These are phyloP conservation scores for Tigriopus japonicus DNA, from an alignment of 1,140 invertebrate species.

Conservation along the genomic window DNA sequence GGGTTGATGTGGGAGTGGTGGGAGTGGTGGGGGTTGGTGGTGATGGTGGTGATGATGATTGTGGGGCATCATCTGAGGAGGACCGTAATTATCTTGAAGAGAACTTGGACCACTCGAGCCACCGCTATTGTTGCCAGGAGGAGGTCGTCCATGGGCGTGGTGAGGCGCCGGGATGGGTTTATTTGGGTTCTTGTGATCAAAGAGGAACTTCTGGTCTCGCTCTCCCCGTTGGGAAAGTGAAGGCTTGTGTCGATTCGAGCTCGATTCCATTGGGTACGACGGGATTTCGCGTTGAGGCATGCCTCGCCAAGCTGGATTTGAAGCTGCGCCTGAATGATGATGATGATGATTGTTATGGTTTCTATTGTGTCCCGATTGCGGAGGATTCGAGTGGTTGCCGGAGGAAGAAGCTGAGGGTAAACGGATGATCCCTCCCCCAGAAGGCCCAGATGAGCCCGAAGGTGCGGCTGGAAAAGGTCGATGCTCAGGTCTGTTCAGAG, in stretches of 20 bases:
- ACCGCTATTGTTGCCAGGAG: background rate
- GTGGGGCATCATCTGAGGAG: background rate
- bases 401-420: background rate
- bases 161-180: background rate
- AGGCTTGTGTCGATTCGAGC: background rate
- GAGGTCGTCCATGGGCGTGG: background rate
- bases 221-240: background rate
- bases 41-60: background rate
- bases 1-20: background rate
- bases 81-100: background rate
- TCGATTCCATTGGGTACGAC: background rate
- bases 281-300: background rate
- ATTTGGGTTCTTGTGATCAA: slow-evolving; percentile 1
- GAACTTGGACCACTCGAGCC: background rate
- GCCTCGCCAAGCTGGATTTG: background rate
- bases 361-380: background rate
- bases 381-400: background rate
- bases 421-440: background rate
- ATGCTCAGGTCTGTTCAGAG: background rate
- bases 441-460: background rate
- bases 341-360: background rate
- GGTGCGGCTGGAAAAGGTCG: background rate
- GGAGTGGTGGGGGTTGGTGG: background rate
- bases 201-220: background rate
- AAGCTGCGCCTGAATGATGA: background rate